Conservation (phyloP, 2,797 vertebrate species). For the Alauda arvensis region DNA sequence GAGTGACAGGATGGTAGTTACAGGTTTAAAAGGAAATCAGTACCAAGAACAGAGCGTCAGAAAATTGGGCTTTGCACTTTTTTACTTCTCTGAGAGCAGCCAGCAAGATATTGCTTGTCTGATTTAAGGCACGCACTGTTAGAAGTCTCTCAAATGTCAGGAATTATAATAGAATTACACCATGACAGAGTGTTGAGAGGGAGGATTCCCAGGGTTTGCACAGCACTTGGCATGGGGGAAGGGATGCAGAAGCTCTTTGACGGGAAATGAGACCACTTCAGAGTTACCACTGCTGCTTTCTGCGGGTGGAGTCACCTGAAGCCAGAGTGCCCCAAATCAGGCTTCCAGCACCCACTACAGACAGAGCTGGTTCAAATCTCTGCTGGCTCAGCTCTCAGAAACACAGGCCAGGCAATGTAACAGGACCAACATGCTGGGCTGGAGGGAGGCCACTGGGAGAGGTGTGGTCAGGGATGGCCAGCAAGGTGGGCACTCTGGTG, state of each 20-base stretch:
- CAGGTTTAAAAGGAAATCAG: neutral
- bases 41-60: neutral
- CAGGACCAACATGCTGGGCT: neutral
- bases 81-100: neutral
- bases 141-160: conserved; percentile 23
- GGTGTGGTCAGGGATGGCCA: neutral
- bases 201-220: conserved; percentile 19
- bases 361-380: neutral
- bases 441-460: neutral
- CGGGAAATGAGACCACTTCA: neutral
- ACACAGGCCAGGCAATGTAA: neutral
- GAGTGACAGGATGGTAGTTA: neutral
- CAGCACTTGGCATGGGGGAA: neutral
- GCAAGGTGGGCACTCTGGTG: neutral
- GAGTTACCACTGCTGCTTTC: neutral
- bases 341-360: neutral
- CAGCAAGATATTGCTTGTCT: neutral
- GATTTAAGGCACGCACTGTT: neutral
- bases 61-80: neutral
- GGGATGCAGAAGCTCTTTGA: neutral
- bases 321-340: neutral
- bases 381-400: neutral
- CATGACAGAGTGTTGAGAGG: neutral
- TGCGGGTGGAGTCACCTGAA: neutral
- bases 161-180: conserved; percentile 9